Base-by-base conservation (phyloP, 2,113 vertebrate genomes). In the Mohoua ochrocephala region DNA sequence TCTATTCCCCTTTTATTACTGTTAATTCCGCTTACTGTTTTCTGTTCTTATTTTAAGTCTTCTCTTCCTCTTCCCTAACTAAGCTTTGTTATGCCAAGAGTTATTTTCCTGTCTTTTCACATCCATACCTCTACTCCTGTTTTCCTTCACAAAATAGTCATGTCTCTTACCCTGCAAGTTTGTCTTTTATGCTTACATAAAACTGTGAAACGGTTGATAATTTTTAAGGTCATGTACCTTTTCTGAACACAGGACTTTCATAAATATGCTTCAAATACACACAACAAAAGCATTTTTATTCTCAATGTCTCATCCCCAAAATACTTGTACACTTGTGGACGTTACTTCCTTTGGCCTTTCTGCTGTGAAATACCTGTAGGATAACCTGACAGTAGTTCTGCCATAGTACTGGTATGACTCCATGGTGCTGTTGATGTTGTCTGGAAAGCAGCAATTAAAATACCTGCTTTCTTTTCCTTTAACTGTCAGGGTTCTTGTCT, bases 281-380 rank as follows among this genome's bases (percentile, higher is more conserved):
- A 65, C 0, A 14, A 6, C 20, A 65, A 26, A 60, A 10, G 30
- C 56, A 54, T 93, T 67, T 30, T 11, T 83, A 7, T 63, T 91
- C 33, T 68, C 1, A 3, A 17, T 67, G 28, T 68, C 23, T 42
- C 33, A 23, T 63, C 35, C 54, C 16, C 23, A 63, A 37, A 79
- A 37, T 33, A 50, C 5, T 53, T 83, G 23, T 47, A 20, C 13
- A 22, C 3, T 63, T 2, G 1, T 13, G 13, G 15, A 9, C 0
- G 0, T 69, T 52, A 11, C 6, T 33, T 49, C 8, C 26, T 78
- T 78, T 21, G 4, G 11, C 9, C 30, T 65, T 82, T 74, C 22
- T 0, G 0, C 35, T 70, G 37, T 71, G 71, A 49, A 59, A 44
- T 59, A 23, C 7, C 17, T 35, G 19, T n/a, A 44, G 12, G 31